phyloP scores from a whole-genome alignment of 2,113 vertebrate genomes.

The Python bivittatus region DNA sequence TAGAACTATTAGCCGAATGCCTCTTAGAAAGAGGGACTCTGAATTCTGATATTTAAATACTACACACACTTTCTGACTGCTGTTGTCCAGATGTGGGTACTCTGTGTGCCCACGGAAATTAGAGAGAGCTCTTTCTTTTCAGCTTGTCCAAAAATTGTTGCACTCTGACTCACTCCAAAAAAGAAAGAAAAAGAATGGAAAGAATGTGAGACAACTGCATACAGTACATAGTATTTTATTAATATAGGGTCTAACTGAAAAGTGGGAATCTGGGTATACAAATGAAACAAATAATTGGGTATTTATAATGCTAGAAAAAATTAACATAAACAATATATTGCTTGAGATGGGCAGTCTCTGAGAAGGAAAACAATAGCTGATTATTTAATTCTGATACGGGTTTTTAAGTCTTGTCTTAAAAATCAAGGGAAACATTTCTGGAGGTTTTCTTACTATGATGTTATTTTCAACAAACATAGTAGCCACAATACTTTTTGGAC shows the following conservation, averaged over 20 bases:
- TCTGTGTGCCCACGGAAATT: slow-evolving; percentile 33
- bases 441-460: background rate
- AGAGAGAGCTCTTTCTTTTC: slow-evolving; percentile 37
- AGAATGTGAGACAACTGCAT: slow-evolving; percentile 34
- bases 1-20: background rate
- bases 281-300: slow-evolving; percentile 3
- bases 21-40: slow-evolving; percentile 30
- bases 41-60: slow-evolving; percentile 17
- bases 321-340: background rate
- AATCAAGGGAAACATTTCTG: background rate
- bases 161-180: slow-evolving; percentile 35
- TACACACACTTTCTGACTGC: background rate
- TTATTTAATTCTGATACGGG: background rate
- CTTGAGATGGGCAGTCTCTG: slow-evolving; percentile 8
- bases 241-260: slow-evolving; percentile 23
- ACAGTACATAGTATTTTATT: slow-evolving; percentile 18
- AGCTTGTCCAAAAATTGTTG: slow-evolving; percentile 43
- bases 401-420: background rate
- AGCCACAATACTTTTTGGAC: background rate
- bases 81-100: slow-evolving; percentile 44
- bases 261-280: slow-evolving; percentile 10
- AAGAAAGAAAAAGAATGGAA: slow-evolving; percentile 25
- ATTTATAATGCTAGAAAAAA: slow-evolving; percentile 11
- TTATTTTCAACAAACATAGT: background rate
- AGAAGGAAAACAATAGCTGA: background rate